Base-by-base conservation (phyloP, 2,797 vertebrate genomes). In the Tenualosa ilisha region DNA sequence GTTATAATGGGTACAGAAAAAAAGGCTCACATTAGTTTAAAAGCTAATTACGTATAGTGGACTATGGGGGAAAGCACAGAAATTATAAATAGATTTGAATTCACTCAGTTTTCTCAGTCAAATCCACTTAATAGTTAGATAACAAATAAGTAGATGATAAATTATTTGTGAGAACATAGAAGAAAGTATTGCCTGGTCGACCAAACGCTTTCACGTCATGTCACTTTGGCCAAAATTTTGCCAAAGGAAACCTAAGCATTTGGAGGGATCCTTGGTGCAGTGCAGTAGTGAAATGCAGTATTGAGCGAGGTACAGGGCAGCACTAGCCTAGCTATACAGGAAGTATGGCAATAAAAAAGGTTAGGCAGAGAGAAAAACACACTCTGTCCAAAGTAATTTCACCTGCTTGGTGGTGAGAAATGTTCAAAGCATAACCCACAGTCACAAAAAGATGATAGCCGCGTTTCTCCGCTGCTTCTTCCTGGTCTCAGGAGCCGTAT, bases 401-500 rank as follows among this genome's bases (percentile, higher is more conserved):
- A 63, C 59, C 59, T 24, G n/a, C 59, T 56, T 22, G 11, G 4
- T 61, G n/a, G 7, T 9, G 22, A 63, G 59, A 63, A 24, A 63
- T 63, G 22, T 63, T 24, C 22, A 24, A 24, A 24, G 59, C n/a
- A 2, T n/a, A 24, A 63, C 59, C 59, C 26, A 31, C 63, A 15
- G 7, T 8, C 63, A 72, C 65, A 72, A 72, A 31, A 37, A 20
- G 31, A 31, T 9, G n/a, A 63, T 6, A 63, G 56, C n/a, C 59
- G 8, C 1, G 24, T 63, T 63, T n/a, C 59, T 63, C 22, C n/a
- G 11, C 22, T 24, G n/a, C 59, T n/a, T 63, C 59, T 63, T 63
- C 59, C 59, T 63, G 59, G 59, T 63, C 59, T 63, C 59, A 24
- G 59, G 59, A n/a, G 59, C 59, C 59, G 24, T 63, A 63, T 63